These are phyloP conservation scores for Smutsia temminckii DNA, from an alignment of 2,797 vertebrate species.

Conservation along the genomic window DNA sequence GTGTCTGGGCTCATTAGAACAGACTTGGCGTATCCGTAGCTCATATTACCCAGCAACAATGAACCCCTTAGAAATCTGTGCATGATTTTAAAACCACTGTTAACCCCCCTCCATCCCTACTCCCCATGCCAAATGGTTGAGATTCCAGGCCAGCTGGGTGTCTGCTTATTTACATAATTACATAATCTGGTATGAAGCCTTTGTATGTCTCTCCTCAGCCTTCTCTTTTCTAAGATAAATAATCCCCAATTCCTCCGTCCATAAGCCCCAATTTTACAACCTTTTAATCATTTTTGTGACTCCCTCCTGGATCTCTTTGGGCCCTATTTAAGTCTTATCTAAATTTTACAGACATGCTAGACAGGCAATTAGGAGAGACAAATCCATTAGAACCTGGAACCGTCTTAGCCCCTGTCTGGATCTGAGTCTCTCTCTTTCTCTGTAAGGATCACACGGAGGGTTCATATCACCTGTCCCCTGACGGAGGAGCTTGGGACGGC, in stretches of 20 bases:
- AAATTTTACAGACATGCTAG: slow-evolving; percentile 52
- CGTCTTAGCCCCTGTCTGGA: neutral
- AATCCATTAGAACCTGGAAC: slow-evolving; percentile 24
- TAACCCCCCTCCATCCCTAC: neutral
- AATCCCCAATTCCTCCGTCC: slow-evolving; percentile 32
- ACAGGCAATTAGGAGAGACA: slow-evolving; percentile 1
- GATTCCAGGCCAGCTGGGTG: slow-evolving; percentile 48
- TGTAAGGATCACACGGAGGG: neutral
- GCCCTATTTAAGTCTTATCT: slow-evolving; percentile 57
- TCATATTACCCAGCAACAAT: neutral
- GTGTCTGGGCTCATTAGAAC: neutral
- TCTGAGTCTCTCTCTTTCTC: neutral
- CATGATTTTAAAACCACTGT: slow-evolving; percentile 33
- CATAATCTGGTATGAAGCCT: slow-evolving; percentile 60
- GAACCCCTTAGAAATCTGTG: slow-evolving; percentile 29
- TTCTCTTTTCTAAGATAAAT: slow-evolving; percentile 72
- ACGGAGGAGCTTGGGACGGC: neutral
- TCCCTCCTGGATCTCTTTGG: slow-evolving; percentile 55
- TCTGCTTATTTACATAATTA: slow-evolving; percentile 70
- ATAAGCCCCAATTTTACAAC: slow-evolving; percentile 60
- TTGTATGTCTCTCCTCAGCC: slow-evolving; percentile 55
- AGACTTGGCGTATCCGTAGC: neutral
- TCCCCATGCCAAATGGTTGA: slow-evolving; percentile 53
- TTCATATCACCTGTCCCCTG: neutral
- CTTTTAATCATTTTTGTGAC: slow-evolving; percentile 66